Evolutionary conservation across 2,797 vertebrate genomes (phyloP).

Genomic region (Siniperca obscura): DNA sequence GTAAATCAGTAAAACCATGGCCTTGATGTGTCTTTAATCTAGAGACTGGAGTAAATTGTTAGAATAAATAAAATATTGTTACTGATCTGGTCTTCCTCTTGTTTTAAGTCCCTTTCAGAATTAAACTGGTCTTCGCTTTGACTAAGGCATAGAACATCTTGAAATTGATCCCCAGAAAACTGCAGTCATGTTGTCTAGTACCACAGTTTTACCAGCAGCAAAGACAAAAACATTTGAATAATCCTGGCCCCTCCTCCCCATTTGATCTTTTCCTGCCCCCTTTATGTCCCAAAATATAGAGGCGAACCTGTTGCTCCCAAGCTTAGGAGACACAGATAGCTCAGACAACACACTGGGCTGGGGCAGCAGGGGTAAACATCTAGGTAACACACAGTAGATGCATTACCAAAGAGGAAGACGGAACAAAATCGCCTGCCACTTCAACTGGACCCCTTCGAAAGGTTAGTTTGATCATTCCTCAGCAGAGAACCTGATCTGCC

Average conservation of each 20-base stretch:
- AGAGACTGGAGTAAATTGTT: background rate
- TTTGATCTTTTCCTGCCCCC: conserved; percentile 51
- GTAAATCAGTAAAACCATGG: background rate
- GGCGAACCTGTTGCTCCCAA: conserved; percentile 67
- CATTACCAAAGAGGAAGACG: background rate
- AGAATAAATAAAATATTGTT: background rate
- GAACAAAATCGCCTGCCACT: conserved; percentile 9
- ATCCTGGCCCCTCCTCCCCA: conserved; percentile 50
- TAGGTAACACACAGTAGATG: conserved; percentile 13
- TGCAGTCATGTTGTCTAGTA: background rate
- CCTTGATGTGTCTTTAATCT: background rate
- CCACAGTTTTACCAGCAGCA: conserved; percentile 28
- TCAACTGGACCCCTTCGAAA: conserved; percentile 52
- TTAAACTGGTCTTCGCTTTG: background rate
- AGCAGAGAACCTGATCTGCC: conserved; percentile 56
- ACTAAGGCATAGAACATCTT: background rate
- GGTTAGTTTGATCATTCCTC: conserved; percentile 57
- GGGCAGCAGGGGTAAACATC: conserved; percentile 13
- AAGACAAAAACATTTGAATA: conserved; percentile 41
- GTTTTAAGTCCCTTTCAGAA: background rate
- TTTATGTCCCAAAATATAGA: conserved; percentile 73
- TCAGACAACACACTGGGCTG: conserved; percentile 29
- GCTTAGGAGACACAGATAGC: conserved; percentile 45
- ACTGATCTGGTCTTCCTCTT: background rate
- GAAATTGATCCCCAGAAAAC: background rate